Percentiles rank a stretch among this genome's conserved stretches.
Evolutionary conservation across 2,888 invertebrate species (phyloP).

Genomic region (Dicranocentrus wangi): DNA sequence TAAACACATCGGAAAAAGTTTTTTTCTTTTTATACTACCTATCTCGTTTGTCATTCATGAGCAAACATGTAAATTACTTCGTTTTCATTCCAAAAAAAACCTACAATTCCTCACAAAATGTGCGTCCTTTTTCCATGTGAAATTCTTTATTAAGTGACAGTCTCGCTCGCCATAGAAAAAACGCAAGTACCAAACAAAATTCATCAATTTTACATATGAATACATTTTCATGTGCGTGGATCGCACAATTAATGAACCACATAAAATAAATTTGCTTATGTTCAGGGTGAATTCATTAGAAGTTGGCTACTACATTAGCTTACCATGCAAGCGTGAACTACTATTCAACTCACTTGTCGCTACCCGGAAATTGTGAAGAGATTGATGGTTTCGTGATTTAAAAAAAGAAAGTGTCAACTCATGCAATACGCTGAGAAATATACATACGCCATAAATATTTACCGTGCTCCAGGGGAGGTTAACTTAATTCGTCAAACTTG

Average conservation of each 20-base stretch:
- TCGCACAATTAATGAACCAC: conserved; percentile 35
- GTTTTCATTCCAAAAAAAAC: conserved; percentile 33
- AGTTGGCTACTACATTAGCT: conserved; percentile 18
- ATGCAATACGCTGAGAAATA: conserved; percentile 39
- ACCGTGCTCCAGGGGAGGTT: too few species aligned
- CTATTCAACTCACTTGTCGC: conserved; percentile 16
- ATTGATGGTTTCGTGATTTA: conserved; percentile 55
- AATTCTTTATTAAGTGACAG: background rate
- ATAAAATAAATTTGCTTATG: too few species aligned
- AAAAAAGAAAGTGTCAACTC: conserved; percentile 43
- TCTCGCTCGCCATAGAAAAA: background rate
- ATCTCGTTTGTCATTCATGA: conserved; percentile 51
- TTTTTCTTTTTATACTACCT: conserved; percentile 37
- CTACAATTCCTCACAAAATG: background rate
- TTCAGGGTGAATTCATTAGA: too few species aligned
- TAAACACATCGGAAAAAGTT: conserved; percentile 50
- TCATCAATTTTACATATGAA: background rate
- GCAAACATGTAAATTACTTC: conserved; percentile 56
- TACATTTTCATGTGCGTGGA: conserved; percentile 3
- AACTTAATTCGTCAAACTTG: conserved; percentile 30
- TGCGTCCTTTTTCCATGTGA: conserved; percentile 26
- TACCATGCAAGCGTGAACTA: conserved; percentile 12
- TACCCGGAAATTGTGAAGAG: conserved; percentile 44
- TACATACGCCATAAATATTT: background rate
- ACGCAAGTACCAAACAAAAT: background rate